phyloP scores from a whole-genome alignment of 2,113 vertebrate species.

The Xiphophorus hellerii region DNA sequence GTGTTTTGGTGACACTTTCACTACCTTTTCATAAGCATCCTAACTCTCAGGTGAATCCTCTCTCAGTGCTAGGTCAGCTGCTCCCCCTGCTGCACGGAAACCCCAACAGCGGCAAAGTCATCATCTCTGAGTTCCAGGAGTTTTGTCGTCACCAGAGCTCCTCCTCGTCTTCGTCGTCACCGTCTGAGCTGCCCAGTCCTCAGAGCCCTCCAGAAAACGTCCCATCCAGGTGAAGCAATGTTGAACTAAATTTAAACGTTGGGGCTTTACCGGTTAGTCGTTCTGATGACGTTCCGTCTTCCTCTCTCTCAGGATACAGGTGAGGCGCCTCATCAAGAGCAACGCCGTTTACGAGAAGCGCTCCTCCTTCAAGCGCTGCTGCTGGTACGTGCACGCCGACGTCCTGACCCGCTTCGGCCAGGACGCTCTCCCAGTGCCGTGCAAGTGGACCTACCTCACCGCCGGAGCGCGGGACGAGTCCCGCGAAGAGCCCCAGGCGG shows the following conservation, averaged over 20 bases:
- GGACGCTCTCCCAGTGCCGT: conserved; percentile 90
- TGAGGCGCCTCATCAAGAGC: conserved; percentile 89
- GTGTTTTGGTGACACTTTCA: not conserved
- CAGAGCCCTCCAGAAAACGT: conserved; percentile 69
- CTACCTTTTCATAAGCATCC: not conserved
- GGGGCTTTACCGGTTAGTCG: not conserved
- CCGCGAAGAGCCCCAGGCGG: conserved; percentile 80
- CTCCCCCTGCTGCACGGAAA: conserved; percentile 94
- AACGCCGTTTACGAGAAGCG: conserved; percentile 94
- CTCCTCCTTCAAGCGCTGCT: conserved; percentile 83
- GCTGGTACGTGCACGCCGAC: conserved; percentile 92
- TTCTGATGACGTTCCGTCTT: not conserved
- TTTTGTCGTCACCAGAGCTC: conserved; percentile 81
- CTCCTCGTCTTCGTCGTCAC: conserved; percentile 10
- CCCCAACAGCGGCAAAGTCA: conserved; percentile 88
- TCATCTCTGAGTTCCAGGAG: conserved; percentile 95
- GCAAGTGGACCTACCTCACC: conserved; percentile 92
- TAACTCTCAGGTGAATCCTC: not conserved
- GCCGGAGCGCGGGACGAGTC: conserved; percentile 75
- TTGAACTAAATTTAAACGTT: not conserved
- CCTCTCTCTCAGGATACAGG: conserved; percentile 78
- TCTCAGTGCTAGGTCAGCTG: conserved; percentile 77
- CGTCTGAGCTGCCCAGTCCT: conserved; percentile 59
- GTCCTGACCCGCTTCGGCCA: conserved; percentile 85
- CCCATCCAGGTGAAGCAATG: conserved; percentile 82